phyloP scores from a whole-genome alignment of 1,140 invertebrate genomes.

The Carcinoscorpius rotundicauda region DNA sequence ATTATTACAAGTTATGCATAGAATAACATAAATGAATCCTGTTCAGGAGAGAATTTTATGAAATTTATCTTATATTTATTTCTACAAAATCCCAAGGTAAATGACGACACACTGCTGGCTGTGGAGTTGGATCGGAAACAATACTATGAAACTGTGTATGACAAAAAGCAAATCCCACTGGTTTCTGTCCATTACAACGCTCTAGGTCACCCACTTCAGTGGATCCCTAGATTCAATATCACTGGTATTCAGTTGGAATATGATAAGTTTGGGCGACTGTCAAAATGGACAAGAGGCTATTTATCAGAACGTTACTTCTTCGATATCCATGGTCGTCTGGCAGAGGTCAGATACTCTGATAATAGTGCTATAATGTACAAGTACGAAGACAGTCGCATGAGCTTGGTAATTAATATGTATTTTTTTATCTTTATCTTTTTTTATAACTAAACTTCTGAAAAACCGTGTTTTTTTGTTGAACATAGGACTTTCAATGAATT shows the following conservation, averaged over 20 bases:
- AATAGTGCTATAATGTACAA: slow-evolving; percentile 54
- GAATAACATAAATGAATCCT: no score
- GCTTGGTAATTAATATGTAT: slow-evolving; percentile 9
- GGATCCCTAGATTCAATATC: slow-evolving; percentile 32
- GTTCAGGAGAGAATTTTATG: neutral
- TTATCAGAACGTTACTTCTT: slow-evolving; percentile 74
- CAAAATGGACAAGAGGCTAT: slow-evolving; percentile 79
- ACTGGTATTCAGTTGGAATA: slow-evolving; percentile 34
- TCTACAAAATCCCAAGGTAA: slow-evolving; percentile 39
- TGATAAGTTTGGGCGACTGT: slow-evolving; percentile 65
- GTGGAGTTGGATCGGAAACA: slow-evolving; percentile 82
- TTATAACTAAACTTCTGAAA: neutral
- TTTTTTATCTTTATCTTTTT: no score
- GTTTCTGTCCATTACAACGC: slow-evolving; percentile 75
- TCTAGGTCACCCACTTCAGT: slow-evolving; percentile 56
- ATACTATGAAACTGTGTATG: slow-evolving; percentile 75
- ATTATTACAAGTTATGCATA: no score
- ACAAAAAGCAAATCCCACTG: slow-evolving; percentile 62
- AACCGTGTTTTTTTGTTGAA: no score
- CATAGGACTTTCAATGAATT: no score
- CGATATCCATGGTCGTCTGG: slow-evolving; percentile 67
- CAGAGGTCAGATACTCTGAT: slow-evolving; percentile 65
- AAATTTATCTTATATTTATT: slow-evolving; percentile 6
- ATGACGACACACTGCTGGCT: slow-evolving; percentile 52
- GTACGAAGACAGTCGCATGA: slow-evolving; percentile 64